Evolutionary conservation across 1,140 invertebrate genomes (phyloP).

Genomic region (Dendroctonus valens): DNA sequence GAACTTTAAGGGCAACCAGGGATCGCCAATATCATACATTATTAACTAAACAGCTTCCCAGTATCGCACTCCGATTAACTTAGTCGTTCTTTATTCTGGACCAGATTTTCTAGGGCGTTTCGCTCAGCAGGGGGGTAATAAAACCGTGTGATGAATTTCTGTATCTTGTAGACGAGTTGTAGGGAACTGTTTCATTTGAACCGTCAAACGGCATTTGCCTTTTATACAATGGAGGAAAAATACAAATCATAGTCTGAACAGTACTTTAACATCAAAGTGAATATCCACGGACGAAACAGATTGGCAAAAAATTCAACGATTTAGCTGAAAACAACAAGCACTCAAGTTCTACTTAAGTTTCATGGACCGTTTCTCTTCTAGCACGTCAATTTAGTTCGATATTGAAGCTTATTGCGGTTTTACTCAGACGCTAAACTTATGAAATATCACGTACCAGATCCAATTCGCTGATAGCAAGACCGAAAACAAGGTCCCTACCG

Average conservation of each 20-base stretch:
- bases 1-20: conserved; percentile 8
- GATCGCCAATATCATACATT: conserved; percentile 31
- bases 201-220: too few species aligned
- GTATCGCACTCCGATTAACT: conserved; percentile 23
- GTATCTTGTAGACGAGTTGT: too few species aligned
- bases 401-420: conserved; percentile 6
- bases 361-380: not conserved
- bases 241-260: too few species aligned
- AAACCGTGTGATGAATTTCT: too few species aligned
- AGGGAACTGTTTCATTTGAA: too few species aligned
- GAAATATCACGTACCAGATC: conserved; percentile 17
- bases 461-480: conserved; percentile 1
- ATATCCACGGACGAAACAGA: too few species aligned
- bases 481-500: conserved; percentile 5
- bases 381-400: conserved; percentile 6
- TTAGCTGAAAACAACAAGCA: not conserved
- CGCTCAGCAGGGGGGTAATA: not conserved
- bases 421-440: conserved; percentile 11
- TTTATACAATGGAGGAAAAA: too few species aligned
- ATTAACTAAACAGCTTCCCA: conserved; percentile 31
- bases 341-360: not conserved
- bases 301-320: too few species aligned
- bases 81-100: conserved; percentile 24
- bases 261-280: too few species aligned
- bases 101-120: not conserved